These are phyloP conservation scores for Petrophora chlorosata DNA, from an alignment of 2,888 invertebrate genomes.

Conservation along the genomic window DNA sequence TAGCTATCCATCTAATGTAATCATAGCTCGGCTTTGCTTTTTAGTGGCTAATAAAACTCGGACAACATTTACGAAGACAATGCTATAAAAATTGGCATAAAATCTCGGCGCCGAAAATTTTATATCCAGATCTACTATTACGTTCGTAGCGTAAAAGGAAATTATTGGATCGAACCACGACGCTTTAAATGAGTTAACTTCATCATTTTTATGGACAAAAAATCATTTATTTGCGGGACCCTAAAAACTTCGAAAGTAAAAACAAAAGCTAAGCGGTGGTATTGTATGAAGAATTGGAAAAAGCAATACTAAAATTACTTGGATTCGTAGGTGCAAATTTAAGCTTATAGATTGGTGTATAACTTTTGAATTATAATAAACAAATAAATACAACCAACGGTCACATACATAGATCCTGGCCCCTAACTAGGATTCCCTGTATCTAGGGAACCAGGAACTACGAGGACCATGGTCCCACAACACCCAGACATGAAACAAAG, in stretches of 20 bases:
- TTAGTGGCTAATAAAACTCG: constrained; percentile 71
- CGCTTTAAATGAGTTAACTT: constrained; percentile 35
- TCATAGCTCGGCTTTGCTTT: constrained; percentile 55
- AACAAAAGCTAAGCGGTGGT: neutral
- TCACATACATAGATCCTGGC: too few relatives aligned
- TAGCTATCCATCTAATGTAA: constrained; percentile 47
- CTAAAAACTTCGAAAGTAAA: constrained; percentile 1
- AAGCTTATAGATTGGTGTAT: too few relatives aligned
- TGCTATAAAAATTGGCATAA: constrained; percentile 78
- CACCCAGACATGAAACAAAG: too few relatives aligned
- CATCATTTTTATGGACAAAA: constrained; percentile 6
- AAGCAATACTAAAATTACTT: neutral
- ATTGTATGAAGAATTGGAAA: neutral
- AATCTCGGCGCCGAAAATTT: constrained; percentile 75
- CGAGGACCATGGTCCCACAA: too few relatives aligned
- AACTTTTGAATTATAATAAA: too few relatives aligned
- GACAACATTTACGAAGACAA: constrained; percentile 78
- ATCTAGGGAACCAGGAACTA: too few relatives aligned
- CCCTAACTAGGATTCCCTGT: too few relatives aligned
- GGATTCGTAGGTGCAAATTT: too few relatives aligned
- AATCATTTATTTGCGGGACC: neutral
- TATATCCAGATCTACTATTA: constrained; percentile 59
- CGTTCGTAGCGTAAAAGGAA: constrained; percentile 60
- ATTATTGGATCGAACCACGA: constrained; percentile 59
- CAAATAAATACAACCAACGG: too few relatives aligned